Percentiles rank a stretch among this genome's conserved stretches.
Conservation (phyloP, 2,888 invertebrate genomes). For the Caenorhabditis parvicauda region DNA sequence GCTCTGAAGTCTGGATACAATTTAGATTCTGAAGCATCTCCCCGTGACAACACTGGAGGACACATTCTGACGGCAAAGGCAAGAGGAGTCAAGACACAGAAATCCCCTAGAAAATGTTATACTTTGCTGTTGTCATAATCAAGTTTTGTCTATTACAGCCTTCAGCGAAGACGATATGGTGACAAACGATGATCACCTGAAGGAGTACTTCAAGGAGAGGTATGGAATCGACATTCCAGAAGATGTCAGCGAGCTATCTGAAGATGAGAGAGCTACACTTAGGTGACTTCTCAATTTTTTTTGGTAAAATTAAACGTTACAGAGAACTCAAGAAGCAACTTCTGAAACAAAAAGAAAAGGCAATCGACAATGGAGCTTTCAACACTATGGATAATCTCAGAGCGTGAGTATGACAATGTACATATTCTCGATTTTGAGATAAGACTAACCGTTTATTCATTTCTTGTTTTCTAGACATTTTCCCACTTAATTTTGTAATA, state of each 20-base stretch:
- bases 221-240: constrained; percentile 53
- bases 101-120: constrained; percentile 29
- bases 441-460: no score
- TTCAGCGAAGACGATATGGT: constrained; percentile 42
- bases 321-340: constrained; percentile 48
- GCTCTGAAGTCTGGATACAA: background rate
- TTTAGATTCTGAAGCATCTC: constrained; percentile 6
- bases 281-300: constrained; percentile 8
- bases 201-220: constrained; percentile 47
- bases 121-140: constrained; percentile 2
- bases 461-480: no score
- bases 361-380: constrained; percentile 38
- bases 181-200: constrained; percentile 47
- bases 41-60: constrained; percentile 18
- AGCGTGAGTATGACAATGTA: constrained; percentile 15
- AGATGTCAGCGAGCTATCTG: constrained; percentile 41
- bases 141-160: constrained; percentile 34
- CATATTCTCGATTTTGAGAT: no score
- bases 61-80: constrained; percentile 24
- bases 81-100: constrained; percentile 32
- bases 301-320: background rate
- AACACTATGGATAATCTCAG: constrained; percentile 40
- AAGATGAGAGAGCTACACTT: constrained; percentile 47
- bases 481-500: no score
- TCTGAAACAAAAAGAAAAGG: constrained; percentile 32